Conservation (phyloP, 2,797 vertebrate species). For the Enteromius paludinosus region DNA sequence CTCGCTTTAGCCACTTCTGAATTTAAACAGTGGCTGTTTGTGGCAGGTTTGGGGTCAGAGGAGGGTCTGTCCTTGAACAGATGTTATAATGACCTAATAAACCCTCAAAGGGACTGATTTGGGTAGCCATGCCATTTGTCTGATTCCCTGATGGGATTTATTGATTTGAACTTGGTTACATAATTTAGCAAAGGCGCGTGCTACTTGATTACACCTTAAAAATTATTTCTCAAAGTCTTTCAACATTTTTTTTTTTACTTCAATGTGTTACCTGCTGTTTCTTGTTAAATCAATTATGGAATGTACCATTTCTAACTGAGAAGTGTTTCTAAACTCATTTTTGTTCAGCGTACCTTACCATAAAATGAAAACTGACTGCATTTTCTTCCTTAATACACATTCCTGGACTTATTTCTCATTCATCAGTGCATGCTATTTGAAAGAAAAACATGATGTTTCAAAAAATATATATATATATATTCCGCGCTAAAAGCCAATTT, state of each 20-base stretch:
- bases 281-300: background rate
- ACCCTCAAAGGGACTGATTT: background rate
- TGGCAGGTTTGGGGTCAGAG: background rate
- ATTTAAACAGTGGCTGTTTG: background rate
- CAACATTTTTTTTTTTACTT: background rate
- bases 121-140: background rate
- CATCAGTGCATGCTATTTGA: background rate
- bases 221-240: background rate
- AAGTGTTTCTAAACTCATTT: background rate
- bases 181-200: constrained; percentile 10
- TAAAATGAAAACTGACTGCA: background rate
- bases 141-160: background rate
- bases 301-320: background rate
- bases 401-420: background rate
- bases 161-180: constrained; percentile 21
- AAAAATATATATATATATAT: background rate
- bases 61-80: constrained; percentile 5
- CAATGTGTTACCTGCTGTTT: background rate
- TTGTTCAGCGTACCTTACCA: background rate
- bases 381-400: background rate
- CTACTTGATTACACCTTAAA: background rate
- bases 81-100: constrained; percentile 17
- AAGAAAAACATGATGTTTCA: background rate
- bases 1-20: background rate
- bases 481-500: background rate